Percentiles rank a stretch among this genome's conserved stretches.
Evolutionary conservation across 2,888 invertebrate species (phyloP).

Genomic region (Callyntrura guangdongensis): DNA sequence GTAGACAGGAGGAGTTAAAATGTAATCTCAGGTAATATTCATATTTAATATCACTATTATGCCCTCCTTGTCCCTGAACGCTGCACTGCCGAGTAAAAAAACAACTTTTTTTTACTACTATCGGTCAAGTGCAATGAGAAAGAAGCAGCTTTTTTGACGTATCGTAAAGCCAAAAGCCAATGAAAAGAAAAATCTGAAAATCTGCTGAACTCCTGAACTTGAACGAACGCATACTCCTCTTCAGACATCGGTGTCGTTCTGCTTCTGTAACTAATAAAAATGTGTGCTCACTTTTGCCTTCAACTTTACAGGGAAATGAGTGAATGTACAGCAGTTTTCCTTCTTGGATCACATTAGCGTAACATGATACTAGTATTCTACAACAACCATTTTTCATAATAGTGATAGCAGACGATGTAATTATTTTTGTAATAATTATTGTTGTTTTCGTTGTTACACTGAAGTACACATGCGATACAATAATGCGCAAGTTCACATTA

Average conservation of each 20-base stretch:
- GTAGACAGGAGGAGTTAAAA: slow-evolving; percentile 32
- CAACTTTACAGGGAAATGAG: slow-evolving; percentile 31
- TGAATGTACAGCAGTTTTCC: not conserved
- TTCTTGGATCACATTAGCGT: not conserved
- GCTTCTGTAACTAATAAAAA: slow-evolving; percentile 14
- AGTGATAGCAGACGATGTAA: slow-evolving; percentile 1
- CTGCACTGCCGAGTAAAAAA: slow-evolving; percentile 20
- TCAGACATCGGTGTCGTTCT: not conserved
- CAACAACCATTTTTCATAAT: not conserved
- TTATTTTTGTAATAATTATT: slow-evolving; percentile 20
- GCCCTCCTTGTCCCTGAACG: slow-evolving; percentile 13
- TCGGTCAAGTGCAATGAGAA: slow-evolving; percentile 5
- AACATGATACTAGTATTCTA: slow-evolving; percentile 8
- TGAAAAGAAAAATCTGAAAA: not conserved
- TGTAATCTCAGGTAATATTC: slow-evolving; percentile 44
- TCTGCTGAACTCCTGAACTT: slow-evolving; percentile 39
- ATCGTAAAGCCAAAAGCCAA: slow-evolving; percentile 4
- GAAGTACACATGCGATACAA: not conserved
- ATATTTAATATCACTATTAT: slow-evolving; percentile 18
- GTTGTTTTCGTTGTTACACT: slow-evolving; percentile 13
- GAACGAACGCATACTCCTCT: not conserved
- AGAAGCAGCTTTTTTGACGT: not conserved
- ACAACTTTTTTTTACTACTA: slow-evolving; percentile 18
- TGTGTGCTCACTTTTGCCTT: slow-evolving; percentile 32
- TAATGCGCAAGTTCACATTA: not conserved